Evolutionary conservation across 2,888 invertebrate species (phyloP), one percentile per base, ranked within the genome.

Genomic region (Drosophila niveifrons): DNA sequence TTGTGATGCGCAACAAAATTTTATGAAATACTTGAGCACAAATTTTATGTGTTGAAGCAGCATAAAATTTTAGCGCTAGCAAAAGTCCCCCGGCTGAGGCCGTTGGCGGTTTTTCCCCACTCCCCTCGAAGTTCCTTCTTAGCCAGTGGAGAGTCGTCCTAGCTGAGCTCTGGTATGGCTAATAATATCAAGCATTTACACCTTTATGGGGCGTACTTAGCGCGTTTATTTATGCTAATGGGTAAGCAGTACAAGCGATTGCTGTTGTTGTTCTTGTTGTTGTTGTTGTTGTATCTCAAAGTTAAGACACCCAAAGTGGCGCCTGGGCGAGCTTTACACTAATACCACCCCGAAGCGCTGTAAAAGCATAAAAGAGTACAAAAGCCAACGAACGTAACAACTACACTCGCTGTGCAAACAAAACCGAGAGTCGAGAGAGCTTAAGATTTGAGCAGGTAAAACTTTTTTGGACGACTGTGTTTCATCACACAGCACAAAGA

Each of bases 181-280:
- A 87, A 87, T 87, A 86, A 89, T 87, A 85, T 78, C 75, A 75
- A 74, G 80, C 89, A 90, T 89, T 90, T 89, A 86, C 91, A 90
- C 91, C 90, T 90, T 90, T 89, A 91, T 89, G 84, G 78, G 77
- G 76, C 73, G 79, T 78, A 85, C 85, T 88, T 82, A 83, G 82
- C 85, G 72, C 78, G 84, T 82, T 89, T 90, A 90, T 90, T 90
- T 90, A 90, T 90, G 90, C 90, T 90, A 90, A 90, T 90, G 83
- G 86, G 55, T 50, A 44, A 65, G 62, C 52, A 53, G 74, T 52
- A 70, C 52, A 61, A 61, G 68, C 59, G 43, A 51, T 46, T 62
- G 52, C 52, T 55, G 63, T 61, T 46, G 28, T 56, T n/a, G n/a
- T n/a, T n/a, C n/a, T n/a, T n/a, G n/a, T n/a, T n/a, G n/a, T n/a